Conservation (phyloP, 2,797 vertebrate genomes). For the Macrochelys suwanniensis region DNA sequence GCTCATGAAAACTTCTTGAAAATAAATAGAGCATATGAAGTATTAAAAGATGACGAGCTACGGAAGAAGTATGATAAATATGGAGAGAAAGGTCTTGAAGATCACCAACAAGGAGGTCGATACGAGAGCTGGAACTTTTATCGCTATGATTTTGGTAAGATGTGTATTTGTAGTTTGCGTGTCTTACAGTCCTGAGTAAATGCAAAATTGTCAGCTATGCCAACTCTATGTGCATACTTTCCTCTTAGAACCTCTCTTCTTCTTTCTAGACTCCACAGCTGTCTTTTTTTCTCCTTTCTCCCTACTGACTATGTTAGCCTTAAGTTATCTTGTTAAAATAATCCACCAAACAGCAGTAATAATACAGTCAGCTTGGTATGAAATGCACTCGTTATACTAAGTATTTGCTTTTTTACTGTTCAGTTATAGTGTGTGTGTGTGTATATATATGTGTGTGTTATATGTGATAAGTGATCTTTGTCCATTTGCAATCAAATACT, state of each 20-base stretch:
- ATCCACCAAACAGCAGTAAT: neutral
- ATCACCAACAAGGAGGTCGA: conserved; percentile 89
- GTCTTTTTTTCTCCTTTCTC: neutral
- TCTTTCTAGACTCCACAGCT: neutral
- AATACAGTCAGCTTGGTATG: neutral
- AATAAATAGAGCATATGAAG: conserved; percentile 97
- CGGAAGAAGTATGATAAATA: conserved; percentile 99
- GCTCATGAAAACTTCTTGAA: conserved; percentile 96
- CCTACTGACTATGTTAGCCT: neutral
- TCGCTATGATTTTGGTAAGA: conserved; percentile 95
- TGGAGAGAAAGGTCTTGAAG: conserved; percentile 94
- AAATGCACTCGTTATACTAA: neutral
- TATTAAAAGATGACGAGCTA: conserved; percentile 96
- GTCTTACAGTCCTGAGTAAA: neutral
- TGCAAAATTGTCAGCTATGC: fast-evolving
- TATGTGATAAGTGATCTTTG: neutral
- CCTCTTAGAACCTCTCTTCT: neutral
- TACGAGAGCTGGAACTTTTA: conserved; percentile 99
- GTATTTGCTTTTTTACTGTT: neutral
- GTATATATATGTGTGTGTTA: neutral
- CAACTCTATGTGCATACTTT: fast-evolving
- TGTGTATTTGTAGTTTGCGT: neutral
- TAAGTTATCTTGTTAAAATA: conserved; percentile 18
- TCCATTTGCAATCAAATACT: neutral
- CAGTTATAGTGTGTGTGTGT: neutral